phyloP scores from a whole-genome alignment of 2,113 vertebrate species.

The Brachyistius frenatus region DNA sequence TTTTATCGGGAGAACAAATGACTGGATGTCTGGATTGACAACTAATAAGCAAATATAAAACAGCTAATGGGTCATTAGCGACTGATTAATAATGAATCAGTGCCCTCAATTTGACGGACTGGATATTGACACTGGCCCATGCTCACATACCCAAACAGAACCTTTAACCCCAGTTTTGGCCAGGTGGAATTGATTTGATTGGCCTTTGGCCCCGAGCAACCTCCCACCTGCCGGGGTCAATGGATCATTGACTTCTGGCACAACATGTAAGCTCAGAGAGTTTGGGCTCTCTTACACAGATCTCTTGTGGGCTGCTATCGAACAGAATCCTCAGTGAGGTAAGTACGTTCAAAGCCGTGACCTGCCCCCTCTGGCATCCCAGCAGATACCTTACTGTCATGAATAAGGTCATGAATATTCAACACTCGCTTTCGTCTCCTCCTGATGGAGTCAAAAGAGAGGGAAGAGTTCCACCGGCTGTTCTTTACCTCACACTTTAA shows the following conservation, averaged over 20 bases:
- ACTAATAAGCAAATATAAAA: constrained; percentile 36
- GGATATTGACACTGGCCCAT: constrained; percentile 8
- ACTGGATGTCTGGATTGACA: background rate
- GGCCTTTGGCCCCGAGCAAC: constrained; percentile 64
- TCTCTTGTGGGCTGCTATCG: constrained; percentile 35
- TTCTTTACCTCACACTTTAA: constrained; percentile 63
- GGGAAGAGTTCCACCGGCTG: constrained; percentile 68
- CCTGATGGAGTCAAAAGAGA: constrained; percentile 61
- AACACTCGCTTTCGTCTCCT: constrained; percentile 64
- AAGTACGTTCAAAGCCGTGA: constrained; percentile 70
- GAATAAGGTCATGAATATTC: constrained; percentile 82
- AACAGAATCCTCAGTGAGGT: constrained; percentile 55
- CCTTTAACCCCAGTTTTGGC: constrained; percentile 50
- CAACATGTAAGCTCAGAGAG: constrained; percentile 49
- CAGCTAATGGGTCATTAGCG: constrained; percentile 5
- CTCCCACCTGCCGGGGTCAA: constrained; percentile 65
- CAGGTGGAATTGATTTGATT: constrained; percentile 68
- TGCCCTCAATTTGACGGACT: constrained; percentile 4
- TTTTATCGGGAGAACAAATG: constrained; percentile 19
- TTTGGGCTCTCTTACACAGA: constrained; percentile 35
- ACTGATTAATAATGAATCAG: constrained; percentile 35
- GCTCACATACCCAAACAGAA: constrained; percentile 29
- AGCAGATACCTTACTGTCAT: constrained; percentile 75
- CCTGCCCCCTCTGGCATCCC: constrained; percentile 71
- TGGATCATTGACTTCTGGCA: constrained; percentile 70